Evolutionary conservation across 2,888 invertebrate genomes (phyloP).

Genomic region (Tanaodytes sp.): DNA sequence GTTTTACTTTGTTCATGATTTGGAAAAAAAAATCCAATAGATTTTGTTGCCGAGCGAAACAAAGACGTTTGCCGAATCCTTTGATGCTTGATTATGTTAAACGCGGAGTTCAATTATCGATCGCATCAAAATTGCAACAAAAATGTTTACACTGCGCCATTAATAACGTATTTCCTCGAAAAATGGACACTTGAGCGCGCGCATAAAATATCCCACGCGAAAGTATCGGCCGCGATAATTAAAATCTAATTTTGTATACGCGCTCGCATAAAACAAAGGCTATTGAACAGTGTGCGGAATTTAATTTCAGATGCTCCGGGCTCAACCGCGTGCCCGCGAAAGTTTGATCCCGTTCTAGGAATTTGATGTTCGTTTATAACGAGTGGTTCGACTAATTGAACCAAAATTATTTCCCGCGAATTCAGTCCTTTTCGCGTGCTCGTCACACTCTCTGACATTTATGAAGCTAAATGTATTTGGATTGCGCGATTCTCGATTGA

Average conservation of each 20-base stretch:
- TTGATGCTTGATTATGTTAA: neutral
- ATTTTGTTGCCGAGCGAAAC: slow-evolving; percentile 25
- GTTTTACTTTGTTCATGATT: too few relatives aligned
- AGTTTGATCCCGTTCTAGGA: slow-evolving; percentile 26
- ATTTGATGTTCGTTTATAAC: too few relatives aligned
- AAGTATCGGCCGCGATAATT: slow-evolving; percentile 27
- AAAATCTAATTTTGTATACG: slow-evolving; percentile 38
- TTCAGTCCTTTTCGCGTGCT: too few relatives aligned
- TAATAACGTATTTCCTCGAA: slow-evolving; percentile 10
- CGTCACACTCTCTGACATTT: too few relatives aligned
- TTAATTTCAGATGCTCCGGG: slow-evolving; percentile 31
- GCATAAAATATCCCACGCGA: slow-evolving; percentile 13
- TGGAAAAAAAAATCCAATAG: too few relatives aligned
- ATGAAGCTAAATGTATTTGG: too few relatives aligned
- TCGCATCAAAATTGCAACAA: too few relatives aligned
- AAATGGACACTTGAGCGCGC: too few relatives aligned
- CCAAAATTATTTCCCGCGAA: too few relatives aligned
- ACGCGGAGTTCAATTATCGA: neutral
- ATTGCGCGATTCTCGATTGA: too few relatives aligned
- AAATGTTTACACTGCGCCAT: neutral
- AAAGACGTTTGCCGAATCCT: slow-evolving; percentile 6
- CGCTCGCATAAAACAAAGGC: slow-evolving; percentile 19
- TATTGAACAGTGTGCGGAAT: slow-evolving; percentile 27
- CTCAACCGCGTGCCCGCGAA: slow-evolving; percentile 14
- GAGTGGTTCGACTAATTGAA: too few relatives aligned